Percentiles rank a stretch among this genome's conserved stretches.
Evolutionary conservation across 2,113 vertebrate species (phyloP).

Genomic region (Bos indicus): DNA sequence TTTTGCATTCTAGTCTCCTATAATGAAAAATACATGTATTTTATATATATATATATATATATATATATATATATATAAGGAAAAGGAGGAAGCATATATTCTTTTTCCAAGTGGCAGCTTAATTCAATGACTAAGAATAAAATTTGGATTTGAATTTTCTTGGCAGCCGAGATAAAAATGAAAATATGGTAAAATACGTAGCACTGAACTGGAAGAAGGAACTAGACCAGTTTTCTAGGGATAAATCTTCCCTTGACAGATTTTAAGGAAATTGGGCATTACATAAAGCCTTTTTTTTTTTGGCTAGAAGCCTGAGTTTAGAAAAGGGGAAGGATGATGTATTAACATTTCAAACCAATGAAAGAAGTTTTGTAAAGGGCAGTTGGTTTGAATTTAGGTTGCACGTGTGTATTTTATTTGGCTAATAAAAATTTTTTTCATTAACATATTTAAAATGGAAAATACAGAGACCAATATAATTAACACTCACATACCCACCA

Average conservation of each 20-base stretch:
- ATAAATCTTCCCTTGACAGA: background rate
- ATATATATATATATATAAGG: background rate
- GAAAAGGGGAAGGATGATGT: background rate
- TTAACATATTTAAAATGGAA: background rate
- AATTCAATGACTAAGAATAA: conserved; percentile 26
- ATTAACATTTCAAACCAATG: background rate
- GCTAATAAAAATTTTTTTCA: background rate
- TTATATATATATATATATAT: background rate
- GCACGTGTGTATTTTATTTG: background rate
- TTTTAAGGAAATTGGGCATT: background rate
- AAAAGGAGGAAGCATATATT: conserved; percentile 1
- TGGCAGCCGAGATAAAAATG: background rate
- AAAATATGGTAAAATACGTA: conserved; percentile 11
- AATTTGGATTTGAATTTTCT: conserved; percentile 37
- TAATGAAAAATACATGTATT: background rate
- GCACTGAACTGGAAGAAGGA: background rate
- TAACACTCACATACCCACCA: background rate
- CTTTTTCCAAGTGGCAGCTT: background rate
- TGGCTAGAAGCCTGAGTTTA: background rate
- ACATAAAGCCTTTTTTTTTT: background rate
- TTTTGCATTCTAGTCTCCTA: too few relatives aligned
- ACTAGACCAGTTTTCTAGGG: background rate
- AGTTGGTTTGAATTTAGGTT: background rate
- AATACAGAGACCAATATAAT: background rate
- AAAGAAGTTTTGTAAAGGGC: background rate